Percentiles rank a stretch among this genome's conserved stretches.
phyloP scores from a whole-genome alignment of 2,113 vertebrate genomes.

The Ifrita kowaldi region DNA sequence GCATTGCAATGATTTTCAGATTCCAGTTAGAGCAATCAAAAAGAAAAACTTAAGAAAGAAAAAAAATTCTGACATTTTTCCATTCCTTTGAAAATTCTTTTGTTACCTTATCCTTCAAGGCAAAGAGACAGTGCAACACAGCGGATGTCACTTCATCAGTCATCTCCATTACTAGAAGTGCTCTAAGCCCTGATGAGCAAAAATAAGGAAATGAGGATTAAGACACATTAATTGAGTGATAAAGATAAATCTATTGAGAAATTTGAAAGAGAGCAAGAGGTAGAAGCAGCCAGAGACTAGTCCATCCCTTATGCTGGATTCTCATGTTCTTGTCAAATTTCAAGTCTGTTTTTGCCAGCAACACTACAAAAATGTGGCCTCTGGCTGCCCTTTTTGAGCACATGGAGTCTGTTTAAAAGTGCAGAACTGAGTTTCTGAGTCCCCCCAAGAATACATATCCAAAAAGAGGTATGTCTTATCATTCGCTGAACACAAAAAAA shows the following conservation, averaged over 20 bases:
- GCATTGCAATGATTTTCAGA: background rate
- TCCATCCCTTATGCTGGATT: background rate
- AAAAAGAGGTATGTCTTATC: background rate
- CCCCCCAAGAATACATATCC: background rate
- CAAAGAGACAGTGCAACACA: background rate
- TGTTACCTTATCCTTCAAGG: background rate
- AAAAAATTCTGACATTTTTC: background rate
- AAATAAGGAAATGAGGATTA: background rate
- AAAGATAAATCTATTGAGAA: background rate
- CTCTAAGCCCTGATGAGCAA: background rate
- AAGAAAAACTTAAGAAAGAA: background rate
- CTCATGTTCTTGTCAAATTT: background rate
- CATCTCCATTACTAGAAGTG: background rate
- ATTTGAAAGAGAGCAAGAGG: background rate
- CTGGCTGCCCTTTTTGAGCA: conserved; percentile 31
- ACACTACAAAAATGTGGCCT: conserved; percentile 5
- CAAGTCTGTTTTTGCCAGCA: background rate
- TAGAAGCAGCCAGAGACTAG: background rate
- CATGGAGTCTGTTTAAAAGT: background rate
- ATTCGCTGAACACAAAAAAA: background rate
- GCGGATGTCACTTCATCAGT: background rate
- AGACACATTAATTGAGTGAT: background rate
- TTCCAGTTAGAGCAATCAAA: background rate
- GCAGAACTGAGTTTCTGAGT: background rate
- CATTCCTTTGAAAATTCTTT: background rate